Base-by-base conservation (phyloP, 2,888 invertebrate genomes). In the Latrodectus hesperus region DNA sequence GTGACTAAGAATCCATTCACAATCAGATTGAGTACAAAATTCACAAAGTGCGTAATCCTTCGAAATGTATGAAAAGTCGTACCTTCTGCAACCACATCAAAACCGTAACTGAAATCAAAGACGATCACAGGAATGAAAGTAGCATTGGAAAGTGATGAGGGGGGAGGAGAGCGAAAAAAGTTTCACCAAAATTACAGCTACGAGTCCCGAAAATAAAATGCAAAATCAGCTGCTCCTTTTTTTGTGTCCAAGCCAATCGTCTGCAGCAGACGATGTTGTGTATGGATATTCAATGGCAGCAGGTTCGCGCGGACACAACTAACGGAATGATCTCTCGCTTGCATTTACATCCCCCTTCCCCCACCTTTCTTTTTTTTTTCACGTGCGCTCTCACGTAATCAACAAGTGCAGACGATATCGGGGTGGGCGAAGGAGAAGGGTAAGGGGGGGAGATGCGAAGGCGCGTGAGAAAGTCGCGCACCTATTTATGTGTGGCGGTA, bases 381-480 rank as follows among this genome's bases (percentile, higher is more conserved):
- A 71, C 71, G 60, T 76, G 38, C 86, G 73, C 60, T 60, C 60
- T 60, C 82, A 79, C 88, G 78, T 68, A 78, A 88, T 88, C 88
- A 88, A 88, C 88, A 88, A 88, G 88, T 88, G 88, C 81, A 87
- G 79, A 85, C 80, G 79, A 85, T 79, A 68, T 26, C 51, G 55
- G 68, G 78, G 81, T 22, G 65, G 80, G 67, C 26, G 75, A 55
- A 71, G 60, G 70, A 8, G 77, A 38, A 52, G 72, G 71, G 64
- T 49, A 26, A 70, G 38, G 64, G 83, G 71, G 53, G 26, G 76
- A n/a, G 76, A 51, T 60, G 77, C 52, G 26, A 77, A 64, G 22
- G 80, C 79, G 88, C 82, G 87, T 87, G 89, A 83, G 89, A 89
- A 87, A 82, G 87, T 82, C 76, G 76, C 86, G 89, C 82, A 79